Conservation (phyloP, 2,888 invertebrate species). For the Idaea dimidiata region DNA sequence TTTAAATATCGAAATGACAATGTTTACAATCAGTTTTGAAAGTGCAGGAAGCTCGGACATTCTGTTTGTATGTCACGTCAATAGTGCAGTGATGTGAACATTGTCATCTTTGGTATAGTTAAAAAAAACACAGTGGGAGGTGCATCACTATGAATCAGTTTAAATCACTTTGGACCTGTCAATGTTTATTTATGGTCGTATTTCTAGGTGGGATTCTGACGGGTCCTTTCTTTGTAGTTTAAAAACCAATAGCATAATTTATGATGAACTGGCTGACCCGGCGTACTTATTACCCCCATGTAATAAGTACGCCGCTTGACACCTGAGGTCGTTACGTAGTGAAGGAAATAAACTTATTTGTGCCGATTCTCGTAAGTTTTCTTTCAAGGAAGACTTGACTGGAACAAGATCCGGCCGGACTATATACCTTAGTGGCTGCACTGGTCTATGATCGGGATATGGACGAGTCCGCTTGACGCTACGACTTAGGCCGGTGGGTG, state of each 20-base stretch:
- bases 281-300: no score
- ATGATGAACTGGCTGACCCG: conserved; percentile 2
- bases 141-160: conserved; percentile 32
- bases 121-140: conserved; percentile 42
- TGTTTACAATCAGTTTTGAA: conserved; percentile 58
- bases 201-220: neutral
- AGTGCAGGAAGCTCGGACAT: conserved; percentile 66
- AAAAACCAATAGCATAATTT: neutral
- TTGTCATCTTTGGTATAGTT: conserved; percentile 31
- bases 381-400: no score
- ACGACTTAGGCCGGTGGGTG: no score
- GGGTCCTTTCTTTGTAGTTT: neutral
- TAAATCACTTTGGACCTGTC: conserved; percentile 2
- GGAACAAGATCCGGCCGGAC: no score
- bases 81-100: conserved; percentile 49
- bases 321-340: no score
- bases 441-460: no score
- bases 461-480: no score
- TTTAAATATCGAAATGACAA: conserved; percentile 10
- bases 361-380: no score
- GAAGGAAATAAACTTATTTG: no score
- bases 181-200: conserved; percentile 9
- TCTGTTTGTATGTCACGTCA: conserved; percentile 61
- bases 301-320: no score
- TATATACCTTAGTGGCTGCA: no score